phyloP scores from a whole-genome alignment of 2,797 vertebrate genomes.

The Adrianichthys oophorus region DNA sequence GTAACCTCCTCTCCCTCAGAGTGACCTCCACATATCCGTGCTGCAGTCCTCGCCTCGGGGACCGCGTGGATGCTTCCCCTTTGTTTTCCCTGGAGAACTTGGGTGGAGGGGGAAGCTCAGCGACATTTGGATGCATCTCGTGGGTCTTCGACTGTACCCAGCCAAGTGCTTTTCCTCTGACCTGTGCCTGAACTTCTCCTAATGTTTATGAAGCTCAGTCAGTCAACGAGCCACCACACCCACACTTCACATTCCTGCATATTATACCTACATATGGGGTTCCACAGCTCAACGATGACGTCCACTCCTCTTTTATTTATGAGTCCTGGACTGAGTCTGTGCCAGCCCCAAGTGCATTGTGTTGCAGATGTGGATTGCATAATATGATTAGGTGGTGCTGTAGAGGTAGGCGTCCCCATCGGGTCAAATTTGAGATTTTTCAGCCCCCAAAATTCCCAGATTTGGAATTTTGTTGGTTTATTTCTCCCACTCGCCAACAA shows the following conservation, averaged over 20 bases:
- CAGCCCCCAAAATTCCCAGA: neutral
- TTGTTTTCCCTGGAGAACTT: slow-evolving; percentile 42
- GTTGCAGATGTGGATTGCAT: slow-evolving; percentile 42
- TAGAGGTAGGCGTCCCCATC: slow-evolving; percentile 1
- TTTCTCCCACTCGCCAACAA: slow-evolving; percentile 26
- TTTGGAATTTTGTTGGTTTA: slow-evolving; percentile 27
- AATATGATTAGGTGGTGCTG: slow-evolving; percentile 28
- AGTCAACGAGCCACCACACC: slow-evolving; percentile 55
- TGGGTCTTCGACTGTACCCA: slow-evolving; percentile 36
- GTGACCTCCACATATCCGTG: slow-evolving; percentile 52
- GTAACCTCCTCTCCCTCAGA: slow-evolving; percentile 43
- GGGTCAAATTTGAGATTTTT: slow-evolving; percentile 21
- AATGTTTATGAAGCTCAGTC: slow-evolving; percentile 61
- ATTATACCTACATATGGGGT: slow-evolving; percentile 45
- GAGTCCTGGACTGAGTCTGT: slow-evolving; percentile 30
- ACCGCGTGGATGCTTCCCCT: slow-evolving; percentile 38
- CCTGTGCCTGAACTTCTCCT: slow-evolving; percentile 68
- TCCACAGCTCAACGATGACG: slow-evolving; percentile 49
- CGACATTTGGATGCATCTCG: slow-evolving; percentile 56
- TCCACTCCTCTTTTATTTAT: slow-evolving; percentile 59
- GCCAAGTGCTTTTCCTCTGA: slow-evolving; percentile 67
- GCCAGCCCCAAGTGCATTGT: slow-evolving; percentile 41
- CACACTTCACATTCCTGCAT: slow-evolving; percentile 68
- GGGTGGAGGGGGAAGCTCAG: slow-evolving; percentile 38
- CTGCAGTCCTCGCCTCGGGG: slow-evolving; percentile 38